Evolutionary conservation across 2,797 vertebrate genomes (phyloP), one percentile per base, ranked within the genome.

Genomic region (Gila robusta): DNA sequence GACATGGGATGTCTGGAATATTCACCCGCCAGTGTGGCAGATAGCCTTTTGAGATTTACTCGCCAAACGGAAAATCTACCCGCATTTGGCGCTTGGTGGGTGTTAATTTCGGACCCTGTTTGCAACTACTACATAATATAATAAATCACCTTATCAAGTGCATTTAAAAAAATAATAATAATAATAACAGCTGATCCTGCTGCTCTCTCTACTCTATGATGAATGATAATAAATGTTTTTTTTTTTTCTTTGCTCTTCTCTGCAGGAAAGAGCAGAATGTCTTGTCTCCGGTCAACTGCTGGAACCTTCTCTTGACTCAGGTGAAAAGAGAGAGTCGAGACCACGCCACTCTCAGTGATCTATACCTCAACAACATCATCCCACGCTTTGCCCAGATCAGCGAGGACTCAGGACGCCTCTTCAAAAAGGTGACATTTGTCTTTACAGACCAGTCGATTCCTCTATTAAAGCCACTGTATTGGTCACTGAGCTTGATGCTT

Each of bases 331-430:
- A 99, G 94, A 99, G 98, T 95, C 96, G 98, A 37, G 97, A 99
- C 90, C 98, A 98, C 16, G 98, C 98, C 91, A 99, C 98, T 2
- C 94, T 99, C 89, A 99, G 98, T n/a, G 98, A 99, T 93, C 98
- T 99, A 94, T 99, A 99, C 96, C 96, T 99, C 96, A 99, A 99
- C 94, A 99, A 99, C 93, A 98, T 99, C 95, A 99, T 99, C 90
- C 98, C 98, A 0, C 97, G 98, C 87, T 99, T 99, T 1, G 98
- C 97, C 9, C 98, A 99, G 96, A 96, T 99, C 96, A 98, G 97
- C 62, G 98, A 99, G 91, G 98, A 99, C 90, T 99, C 98, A 1
- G 98, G 97, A 32, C 96, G 98, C 84, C 98, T 99, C 90, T 99
- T 97, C 92, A 97, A 97, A 91, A 97, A 97, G 96, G 97, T 97